These are phyloP conservation scores for Lasioglossum morio DNA, from an alignment of 2,888 invertebrate genomes.

Conservation along the genomic window DNA sequence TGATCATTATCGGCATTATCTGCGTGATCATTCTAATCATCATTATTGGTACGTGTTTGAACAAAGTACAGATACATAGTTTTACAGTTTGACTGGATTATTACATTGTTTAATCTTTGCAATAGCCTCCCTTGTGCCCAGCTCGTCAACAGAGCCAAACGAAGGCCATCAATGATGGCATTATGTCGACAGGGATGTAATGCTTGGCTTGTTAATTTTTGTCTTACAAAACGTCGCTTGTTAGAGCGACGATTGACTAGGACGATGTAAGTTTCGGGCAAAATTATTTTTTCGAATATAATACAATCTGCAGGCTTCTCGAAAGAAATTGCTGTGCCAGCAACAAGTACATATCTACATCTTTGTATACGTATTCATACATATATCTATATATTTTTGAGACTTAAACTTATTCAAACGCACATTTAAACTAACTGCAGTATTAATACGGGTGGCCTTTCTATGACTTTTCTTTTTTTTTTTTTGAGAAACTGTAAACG, in stretches of 20 bases:
- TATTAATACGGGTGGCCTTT: slow-evolving; percentile 75
- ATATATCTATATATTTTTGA: slow-evolving; percentile 64
- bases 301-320: slow-evolving; percentile 7
- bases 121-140: slow-evolving; percentile 72
- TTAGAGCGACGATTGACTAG: slow-evolving; percentile 28
- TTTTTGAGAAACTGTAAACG: slow-evolving; percentile 43
- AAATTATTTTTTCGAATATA: slow-evolving; percentile 26
- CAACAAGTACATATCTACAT: slow-evolving; percentile 27
- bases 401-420: slow-evolving; percentile 60
- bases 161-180: slow-evolving; percentile 15
- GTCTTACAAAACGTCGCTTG: not conserved
- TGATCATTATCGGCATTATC: slow-evolving; percentile 95
- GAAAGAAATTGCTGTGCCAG: not conserved
- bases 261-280: slow-evolving; percentile 37
- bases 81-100: not conserved
- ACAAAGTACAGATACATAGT: not conserved
- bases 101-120: slow-evolving; percentile 42
- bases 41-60: slow-evolving; percentile 91
- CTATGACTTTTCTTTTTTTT: not conserved
- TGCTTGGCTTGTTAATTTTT: slow-evolving; percentile 44
- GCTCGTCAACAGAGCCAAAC: slow-evolving; percentile 61
- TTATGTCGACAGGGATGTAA: slow-evolving; percentile 47
- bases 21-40: slow-evolving; percentile 93
- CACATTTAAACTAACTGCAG: slow-evolving; percentile 74
- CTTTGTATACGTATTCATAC: slow-evolving; percentile 42